A percentile compares a stretch with the other conserved stretches of the same genome.
These are phyloP conservation scores for Sarcoramphus papa DNA, from an alignment of 2,797 vertebrate genomes.

Conservation along the genomic window DNA sequence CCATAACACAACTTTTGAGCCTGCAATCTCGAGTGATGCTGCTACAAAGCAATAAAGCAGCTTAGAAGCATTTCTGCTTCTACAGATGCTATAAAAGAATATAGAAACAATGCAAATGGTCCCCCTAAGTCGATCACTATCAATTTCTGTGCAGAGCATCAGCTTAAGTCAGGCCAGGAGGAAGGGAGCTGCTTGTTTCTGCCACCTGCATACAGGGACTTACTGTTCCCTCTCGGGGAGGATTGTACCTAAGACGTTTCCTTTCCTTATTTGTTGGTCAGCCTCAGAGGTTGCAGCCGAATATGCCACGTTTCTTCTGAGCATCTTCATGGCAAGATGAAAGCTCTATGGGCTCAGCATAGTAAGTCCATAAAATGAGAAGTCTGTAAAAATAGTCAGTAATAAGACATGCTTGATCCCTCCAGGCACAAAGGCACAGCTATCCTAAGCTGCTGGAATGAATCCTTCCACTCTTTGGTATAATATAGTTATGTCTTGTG, in stretches of 20 bases:
- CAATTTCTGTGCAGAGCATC: background rate
- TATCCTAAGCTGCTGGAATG: background rate
- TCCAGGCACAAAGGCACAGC: background rate
- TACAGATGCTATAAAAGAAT: background rate
- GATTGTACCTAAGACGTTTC: background rate
- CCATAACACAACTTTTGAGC: background rate
- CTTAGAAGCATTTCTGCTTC: background rate
- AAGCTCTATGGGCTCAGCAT: background rate
- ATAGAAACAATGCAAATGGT: background rate
- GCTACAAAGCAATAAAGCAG: background rate
- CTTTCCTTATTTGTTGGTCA: background rate
- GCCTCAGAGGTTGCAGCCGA: rapidly evolving
- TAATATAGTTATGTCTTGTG: background rate
- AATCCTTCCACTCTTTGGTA: background rate
- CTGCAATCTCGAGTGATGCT: background rate
- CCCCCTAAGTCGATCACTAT: background rate
- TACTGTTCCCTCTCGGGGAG: background rate
- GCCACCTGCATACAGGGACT: background rate
- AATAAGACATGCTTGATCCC: background rate
- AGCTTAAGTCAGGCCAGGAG: background rate
- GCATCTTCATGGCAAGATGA: background rate
- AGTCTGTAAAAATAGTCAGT: conserved; percentile 17
- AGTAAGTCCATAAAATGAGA: conserved; percentile 11
- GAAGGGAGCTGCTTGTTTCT: background rate
- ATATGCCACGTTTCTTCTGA: background rate